Evolutionary conservation across 2,797 vertebrate genomes (phyloP), one percentile per base, ranked within the genome.

Genomic region (Bradypodion ventrale): DNA sequence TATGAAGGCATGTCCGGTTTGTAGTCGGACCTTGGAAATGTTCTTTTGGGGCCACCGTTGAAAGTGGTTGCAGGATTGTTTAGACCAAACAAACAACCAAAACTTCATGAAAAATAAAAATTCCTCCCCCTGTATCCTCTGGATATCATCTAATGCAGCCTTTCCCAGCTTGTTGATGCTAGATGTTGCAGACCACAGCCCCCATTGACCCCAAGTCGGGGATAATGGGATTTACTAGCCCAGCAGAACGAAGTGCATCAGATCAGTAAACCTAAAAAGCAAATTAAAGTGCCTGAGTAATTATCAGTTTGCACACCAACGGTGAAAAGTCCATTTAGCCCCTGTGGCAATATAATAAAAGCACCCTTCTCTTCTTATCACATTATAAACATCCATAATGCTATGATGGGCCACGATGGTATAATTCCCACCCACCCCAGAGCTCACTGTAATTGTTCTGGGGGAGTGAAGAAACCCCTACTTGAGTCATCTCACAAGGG

Each of bases 281-380:
- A n/a, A n/a, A n/a, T n/a, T n/a, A n/a, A 63, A n/a, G 29, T 19
- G 19, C 52, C 42, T n/a, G 68, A 10, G n/a, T 72, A 21, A 56
- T 32, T 19, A 4, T 73, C 52, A 56, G 7, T 56, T n/a, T 74
- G 32, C 49, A 1, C 12, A 3, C 35, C 1, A 7, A 27, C 21
- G 52, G 9, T 52, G 44, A 79, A 85, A 79, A 27, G 40, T 85
- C 52, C 25, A 56, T 74, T 85, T 66, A 79, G 60, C 5, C 52
- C n/a, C 68, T 27, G 56, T 37, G 46, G 52, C 46, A 32, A 52
- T 63, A 78, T 63, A 49, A 84, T 70, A 37, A 72, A 69, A 73
- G 27, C 59, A 49, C 12, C 59, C 29, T 66, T 32, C 21, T 32
- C 29, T 79, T 62, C 59, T 65, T 79, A 78, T 73, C 73, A 69